Percentiles rank a stretch among this genome's conserved stretches.
These are phyloP conservation scores for Podarcis muralis DNA, from an alignment of 2,113 vertebrate species.

Conservation along the genomic window DNA sequence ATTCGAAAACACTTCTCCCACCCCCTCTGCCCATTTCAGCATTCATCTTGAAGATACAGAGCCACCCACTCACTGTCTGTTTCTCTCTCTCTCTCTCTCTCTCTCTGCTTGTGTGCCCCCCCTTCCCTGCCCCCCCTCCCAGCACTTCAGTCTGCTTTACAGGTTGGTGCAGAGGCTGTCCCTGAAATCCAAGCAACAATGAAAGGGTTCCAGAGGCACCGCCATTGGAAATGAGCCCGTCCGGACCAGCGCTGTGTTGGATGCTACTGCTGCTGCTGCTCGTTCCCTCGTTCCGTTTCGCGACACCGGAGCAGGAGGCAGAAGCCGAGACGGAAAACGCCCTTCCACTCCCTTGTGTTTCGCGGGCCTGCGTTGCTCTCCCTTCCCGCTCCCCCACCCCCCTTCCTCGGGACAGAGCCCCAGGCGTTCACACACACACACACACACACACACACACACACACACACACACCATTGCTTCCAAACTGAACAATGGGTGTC, in stretches of 20 bases:
- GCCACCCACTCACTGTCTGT: background rate
- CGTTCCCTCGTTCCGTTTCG: background rate
- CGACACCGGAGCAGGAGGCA: conserved; percentile 34
- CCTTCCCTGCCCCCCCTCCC: conserved; percentile 13
- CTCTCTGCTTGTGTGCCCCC: background rate
- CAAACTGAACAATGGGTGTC: background rate
- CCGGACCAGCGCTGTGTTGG: conserved; percentile 34
- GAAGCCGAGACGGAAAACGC: conserved; percentile 43
- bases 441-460: too few relatives aligned
- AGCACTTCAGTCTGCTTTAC: conserved; percentile 94
- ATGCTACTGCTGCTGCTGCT: conserved; percentile 39
- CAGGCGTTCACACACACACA: background rate
- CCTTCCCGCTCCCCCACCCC: conserved; percentile 5
- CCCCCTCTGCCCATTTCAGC: background rate
- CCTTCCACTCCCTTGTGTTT: conserved; percentile 34
- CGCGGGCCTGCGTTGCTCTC: conserved; percentile 38
- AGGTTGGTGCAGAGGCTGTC: conserved; percentile 86
- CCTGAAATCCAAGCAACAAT: conserved; percentile 89
- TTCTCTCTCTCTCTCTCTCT: background rate
- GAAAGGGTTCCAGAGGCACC: conserved; percentile 40
- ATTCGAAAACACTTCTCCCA: background rate
- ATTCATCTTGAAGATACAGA: too few relatives aligned
- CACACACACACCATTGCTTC: background rate
- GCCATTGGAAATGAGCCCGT: conserved; percentile 49
- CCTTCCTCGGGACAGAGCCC: conserved; percentile 17